A percentile compares a stretch with the other conserved stretches of the same genome.
Conservation (phyloP, 2,113 vertebrate genomes). For the Ophthalmolycus amberensis region DNA sequence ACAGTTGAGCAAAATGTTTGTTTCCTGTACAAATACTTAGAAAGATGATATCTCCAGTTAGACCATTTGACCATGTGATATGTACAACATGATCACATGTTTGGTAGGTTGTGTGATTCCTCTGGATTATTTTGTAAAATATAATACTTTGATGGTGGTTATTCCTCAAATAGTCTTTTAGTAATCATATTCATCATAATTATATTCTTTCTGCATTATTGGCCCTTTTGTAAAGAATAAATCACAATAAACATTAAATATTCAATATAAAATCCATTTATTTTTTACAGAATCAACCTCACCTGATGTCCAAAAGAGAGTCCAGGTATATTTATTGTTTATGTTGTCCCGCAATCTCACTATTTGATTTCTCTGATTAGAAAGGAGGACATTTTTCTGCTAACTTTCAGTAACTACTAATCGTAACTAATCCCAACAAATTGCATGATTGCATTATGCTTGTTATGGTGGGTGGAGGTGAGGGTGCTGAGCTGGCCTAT, state of each 20-base stretch:
- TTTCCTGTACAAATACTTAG: neutral
- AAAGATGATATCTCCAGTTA: neutral
- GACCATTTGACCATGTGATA: constrained; percentile 21
- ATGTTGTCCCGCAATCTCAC: constrained; percentile 64
- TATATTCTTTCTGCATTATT: constrained; percentile 23
- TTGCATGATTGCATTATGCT: constrained; percentile 49
- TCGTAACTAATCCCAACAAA: constrained; percentile 39
- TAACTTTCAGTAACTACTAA: constrained; percentile 22
- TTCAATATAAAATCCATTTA: constrained; percentile 78
- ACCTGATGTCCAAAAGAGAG: constrained; percentile 82
- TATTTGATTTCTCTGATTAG: constrained; percentile 48
- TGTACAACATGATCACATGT: neutral
- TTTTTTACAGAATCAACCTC: constrained; percentile 86
- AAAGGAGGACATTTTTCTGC: constrained; percentile 16
- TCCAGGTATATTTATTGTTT: constrained; percentile 80
- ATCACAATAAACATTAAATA: constrained; percentile 23
- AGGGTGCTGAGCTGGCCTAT: constrained; percentile 1
- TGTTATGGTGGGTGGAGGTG: constrained; percentile 4
- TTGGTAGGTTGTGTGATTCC: neutral
- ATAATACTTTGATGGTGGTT: constrained; percentile 17
- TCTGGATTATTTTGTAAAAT: neutral
- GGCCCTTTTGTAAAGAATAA: constrained; percentile 35
- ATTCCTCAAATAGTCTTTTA: constrained; percentile 5
- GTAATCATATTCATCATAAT: neutral
- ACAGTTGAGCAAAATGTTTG: neutral